These are phyloP conservation scores for Eulemur macaco DNA, from an alignment of 2,113 vertebrate species.

Conservation along the genomic window DNA sequence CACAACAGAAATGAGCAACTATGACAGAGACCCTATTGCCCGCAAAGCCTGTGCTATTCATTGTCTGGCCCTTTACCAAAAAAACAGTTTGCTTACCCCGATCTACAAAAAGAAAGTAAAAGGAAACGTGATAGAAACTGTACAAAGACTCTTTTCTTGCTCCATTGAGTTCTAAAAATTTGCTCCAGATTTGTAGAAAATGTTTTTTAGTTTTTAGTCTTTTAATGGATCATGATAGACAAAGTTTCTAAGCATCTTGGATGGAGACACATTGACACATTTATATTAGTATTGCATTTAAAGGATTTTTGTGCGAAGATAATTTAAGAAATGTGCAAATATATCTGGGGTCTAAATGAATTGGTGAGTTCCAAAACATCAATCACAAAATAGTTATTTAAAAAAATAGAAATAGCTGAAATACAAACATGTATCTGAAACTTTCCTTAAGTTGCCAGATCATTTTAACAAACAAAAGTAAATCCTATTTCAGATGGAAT, in stretches of 20 bases:
- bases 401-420: neutral
- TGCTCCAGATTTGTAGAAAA: neutral
- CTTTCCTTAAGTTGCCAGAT: neutral
- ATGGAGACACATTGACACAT: neutral
- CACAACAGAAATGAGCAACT: neutral
- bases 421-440: neutral
- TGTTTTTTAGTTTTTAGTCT: neutral
- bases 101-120: neutral
- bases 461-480: neutral
- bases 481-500: slow-evolving; percentile 23
- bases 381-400: neutral
- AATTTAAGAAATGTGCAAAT: slow-evolving; percentile 5
- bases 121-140: neutral
- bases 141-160: neutral
- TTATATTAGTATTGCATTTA: neutral
- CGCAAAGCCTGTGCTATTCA: neutral
- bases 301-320: neutral
- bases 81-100: neutral
- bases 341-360: neutral
- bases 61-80: neutral
- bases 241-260: neutral
- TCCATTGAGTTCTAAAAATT: neutral
- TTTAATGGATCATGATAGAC: neutral
- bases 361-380: neutral
- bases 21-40: neutral